Base-by-base conservation (phyloP, 2,113 vertebrate species). In the Pionites leucogaster region DNA sequence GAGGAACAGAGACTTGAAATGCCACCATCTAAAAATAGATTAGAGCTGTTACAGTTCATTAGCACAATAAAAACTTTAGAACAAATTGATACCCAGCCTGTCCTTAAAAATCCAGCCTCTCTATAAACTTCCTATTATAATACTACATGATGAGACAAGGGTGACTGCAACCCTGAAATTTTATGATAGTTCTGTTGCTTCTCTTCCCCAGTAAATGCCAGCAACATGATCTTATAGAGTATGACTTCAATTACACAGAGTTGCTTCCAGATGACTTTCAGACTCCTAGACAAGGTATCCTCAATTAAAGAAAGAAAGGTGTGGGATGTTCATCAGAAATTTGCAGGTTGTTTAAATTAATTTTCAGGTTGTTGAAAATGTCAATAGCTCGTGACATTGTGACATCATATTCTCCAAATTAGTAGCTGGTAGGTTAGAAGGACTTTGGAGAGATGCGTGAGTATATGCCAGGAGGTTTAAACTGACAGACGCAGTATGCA, bases 41-140 rank as follows among this genome's bases (percentile, higher is more conserved):
- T 76, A 91, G 92, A 92, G 75, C 92, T 93, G 93, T 94, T 96
- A 94, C 91, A 85, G 69, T 93, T 96, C 86, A 88, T 92, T 95
- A 94, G 92, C 86, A 85, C 96, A 95, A 95, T 96, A 95, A 97
- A 97, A 97, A 97, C 92, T 96, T 96, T 57, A 75, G 83, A 89
- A 94, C 86, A 85, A 95, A 92, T 53, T 93, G 77, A 92, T 91
- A 84, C 57, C 80, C 92, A 82, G 84, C 53, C 83, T 93, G 93
- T 93, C 86, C 91, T 96, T 95, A 96, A 94, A 96, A 95, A 87
- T 20, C 65, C 59, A 96, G n/a, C 92, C 86, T 95, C 81, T 82
- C 91, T 35, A 80, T 95, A 91, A 94, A 95, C 86, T 91, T 78
- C 37, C 46, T 87, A 27, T 85, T 91, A 55, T 31, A 49, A 42